Evolutionary conservation across 2,888 invertebrate genomes (phyloP).

Genomic region (Drosophila tanythrix): DNA sequence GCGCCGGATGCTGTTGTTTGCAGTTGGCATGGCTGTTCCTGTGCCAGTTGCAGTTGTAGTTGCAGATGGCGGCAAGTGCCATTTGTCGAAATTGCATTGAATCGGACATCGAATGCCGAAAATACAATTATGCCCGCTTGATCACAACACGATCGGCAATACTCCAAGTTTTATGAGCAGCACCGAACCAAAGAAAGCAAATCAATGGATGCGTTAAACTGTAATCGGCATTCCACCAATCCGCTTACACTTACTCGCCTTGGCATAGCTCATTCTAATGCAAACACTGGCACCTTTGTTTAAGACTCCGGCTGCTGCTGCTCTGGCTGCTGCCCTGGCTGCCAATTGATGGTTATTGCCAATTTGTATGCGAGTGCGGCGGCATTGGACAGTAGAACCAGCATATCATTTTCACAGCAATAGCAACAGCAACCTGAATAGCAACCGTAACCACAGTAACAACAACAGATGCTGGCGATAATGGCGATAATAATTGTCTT

Average conservation of each 20-base stretch:
- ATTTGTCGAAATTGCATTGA: conserved; percentile 70
- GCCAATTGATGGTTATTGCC: conserved; percentile 80
- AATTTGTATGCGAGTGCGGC: conserved; percentile 70
- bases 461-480: conserved; percentile 75
- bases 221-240: conserved; percentile 73
- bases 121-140: conserved; percentile 72
- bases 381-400: conserved; percentile 44
- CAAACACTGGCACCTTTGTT: conserved; percentile 58
- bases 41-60: conserved; percentile 13
- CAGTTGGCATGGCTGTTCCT: conserved; percentile 8
- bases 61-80: conserved; percentile 56
- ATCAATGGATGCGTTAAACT: conserved; percentile 63
- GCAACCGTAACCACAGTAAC: conserved; percentile 32
- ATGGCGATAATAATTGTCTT: conserved; percentile 80
- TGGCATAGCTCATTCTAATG: conserved; percentile 77
- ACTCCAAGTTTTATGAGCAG: conserved; percentile 29
- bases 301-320: conserved; percentile 40
- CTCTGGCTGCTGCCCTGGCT: conserved; percentile 29
- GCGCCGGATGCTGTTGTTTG: conserved; percentile 30
- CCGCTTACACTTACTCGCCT: conserved; percentile 2
- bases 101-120: conserved; percentile 65
- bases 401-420: conserved; percentile 68
- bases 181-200: conserved; percentile 52
- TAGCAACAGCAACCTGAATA: conserved; percentile 27
- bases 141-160: conserved; percentile 68